These are phyloP conservation scores for Podarcis siculus DNA, from an alignment of 2,797 vertebrate species.

Conservation along the genomic window DNA sequence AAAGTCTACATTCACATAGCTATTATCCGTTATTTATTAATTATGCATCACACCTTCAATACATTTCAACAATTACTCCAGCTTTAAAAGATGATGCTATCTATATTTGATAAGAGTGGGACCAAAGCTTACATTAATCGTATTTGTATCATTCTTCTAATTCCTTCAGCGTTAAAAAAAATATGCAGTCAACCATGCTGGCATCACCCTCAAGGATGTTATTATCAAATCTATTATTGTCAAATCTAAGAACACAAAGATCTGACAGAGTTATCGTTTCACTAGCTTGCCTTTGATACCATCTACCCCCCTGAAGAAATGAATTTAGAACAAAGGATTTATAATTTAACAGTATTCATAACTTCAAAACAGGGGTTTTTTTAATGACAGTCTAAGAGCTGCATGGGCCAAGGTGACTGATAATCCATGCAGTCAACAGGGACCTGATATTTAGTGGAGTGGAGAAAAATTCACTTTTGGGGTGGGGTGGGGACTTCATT, in stretches of 20 bases:
- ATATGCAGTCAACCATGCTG: conserved; percentile 20
- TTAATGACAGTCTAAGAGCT: background rate
- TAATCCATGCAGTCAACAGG: background rate
- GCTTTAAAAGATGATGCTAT: conserved; percentile 34
- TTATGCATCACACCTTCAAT: conserved; percentile 30
- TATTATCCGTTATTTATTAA: conserved; percentile 57
- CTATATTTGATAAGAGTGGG: conserved; percentile 52
- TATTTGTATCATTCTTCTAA: conserved; percentile 23
- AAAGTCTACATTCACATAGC: conserved; percentile 24
- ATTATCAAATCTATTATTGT: background rate
- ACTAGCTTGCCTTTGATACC: conserved; percentile 19
- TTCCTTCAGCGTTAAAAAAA: background rate
- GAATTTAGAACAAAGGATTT: conserved; percentile 43
- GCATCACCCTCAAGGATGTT: conserved; percentile 39
- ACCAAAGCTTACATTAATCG: conserved; percentile 41
- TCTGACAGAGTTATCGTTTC: conserved; percentile 27
- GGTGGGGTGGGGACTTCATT: background rate
- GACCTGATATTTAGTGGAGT: background rate
- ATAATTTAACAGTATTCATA: background rate
- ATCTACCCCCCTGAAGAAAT: conserved; percentile 30
- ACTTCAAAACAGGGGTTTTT: background rate
- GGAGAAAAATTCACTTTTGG: background rate
- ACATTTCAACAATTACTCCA: conserved; percentile 47
- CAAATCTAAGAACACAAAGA: conserved; percentile 36
- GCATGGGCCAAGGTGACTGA: background rate